A percentile compares a stretch with the other conserved stretches of the same genome.
Conservation (phyloP, 2,888 invertebrate genomes). For the Serripes groenlandicus region DNA sequence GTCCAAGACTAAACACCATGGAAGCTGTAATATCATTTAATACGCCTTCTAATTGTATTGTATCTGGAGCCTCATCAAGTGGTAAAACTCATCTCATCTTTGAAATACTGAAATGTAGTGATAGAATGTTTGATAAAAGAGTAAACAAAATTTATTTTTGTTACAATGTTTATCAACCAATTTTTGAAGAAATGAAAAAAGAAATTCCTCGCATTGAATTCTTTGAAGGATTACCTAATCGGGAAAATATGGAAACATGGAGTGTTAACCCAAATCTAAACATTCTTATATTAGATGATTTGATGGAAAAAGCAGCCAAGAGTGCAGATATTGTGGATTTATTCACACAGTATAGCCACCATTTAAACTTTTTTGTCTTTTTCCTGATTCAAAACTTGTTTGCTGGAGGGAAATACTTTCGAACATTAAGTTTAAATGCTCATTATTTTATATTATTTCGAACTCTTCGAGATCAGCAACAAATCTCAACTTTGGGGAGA, state of each 20-base stretch:
- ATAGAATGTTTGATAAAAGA: slow-evolving; percentile 13
- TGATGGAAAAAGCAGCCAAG: not conserved
- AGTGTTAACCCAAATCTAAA: not conserved
- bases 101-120: not conserved
- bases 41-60: not conserved
- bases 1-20: slow-evolving; percentile 16
- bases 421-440: not conserved
- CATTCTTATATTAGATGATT: not conserved
- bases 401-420: not conserved
- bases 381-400: not conserved
- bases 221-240: not conserved
- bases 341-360: no score
- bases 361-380: not conserved
- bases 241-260: not conserved
- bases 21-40: not conserved
- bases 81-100: not conserved
- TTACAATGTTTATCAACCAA: slow-evolving; percentile 19
- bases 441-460: not conserved
- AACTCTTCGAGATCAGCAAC: not conserved
- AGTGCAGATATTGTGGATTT: no score
- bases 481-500: no score
- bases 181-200: not conserved
- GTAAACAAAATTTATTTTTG: slow-evolving; percentile 8
- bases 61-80: not conserved
- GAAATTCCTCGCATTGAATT: not conserved